A percentile compares a stretch with the other conserved stretches of the same genome.
These are phyloP conservation scores for Zaprionus capensis DNA, from an alignment of 1,140 invertebrate species.

Conservation along the genomic window DNA sequence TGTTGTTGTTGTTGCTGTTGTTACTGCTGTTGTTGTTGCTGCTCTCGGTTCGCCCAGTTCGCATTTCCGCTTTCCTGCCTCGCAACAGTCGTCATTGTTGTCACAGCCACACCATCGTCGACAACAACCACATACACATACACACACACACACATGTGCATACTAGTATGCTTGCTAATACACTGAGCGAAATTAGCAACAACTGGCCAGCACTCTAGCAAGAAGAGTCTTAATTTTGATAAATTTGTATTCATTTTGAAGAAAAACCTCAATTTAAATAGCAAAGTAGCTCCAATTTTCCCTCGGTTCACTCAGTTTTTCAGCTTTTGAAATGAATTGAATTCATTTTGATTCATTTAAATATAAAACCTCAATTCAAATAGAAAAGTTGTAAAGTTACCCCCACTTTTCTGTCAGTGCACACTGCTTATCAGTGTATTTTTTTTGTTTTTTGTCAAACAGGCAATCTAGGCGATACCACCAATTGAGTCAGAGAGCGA, in stretches of 20 bases:
- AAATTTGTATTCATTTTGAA: too few relatives aligned
- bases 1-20: constrained; percentile 27
- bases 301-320: not conserved
- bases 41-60: constrained; percentile 56
- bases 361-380: too few relatives aligned
- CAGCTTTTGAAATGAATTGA: too few relatives aligned
- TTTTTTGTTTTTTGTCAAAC: constrained; percentile 32
- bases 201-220: too few relatives aligned
- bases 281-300: too few relatives aligned
- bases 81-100: constrained; percentile 72
- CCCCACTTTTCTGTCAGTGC: constrained; percentile 23
- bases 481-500: constrained; percentile 56
- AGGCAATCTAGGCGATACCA: constrained; percentile 60
- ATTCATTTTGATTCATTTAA: too few relatives aligned
- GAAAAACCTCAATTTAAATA: too few relatives aligned
- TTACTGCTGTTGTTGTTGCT: constrained; percentile 16
- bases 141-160: constrained; percentile 13
- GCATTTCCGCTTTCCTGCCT: constrained; percentile 75
- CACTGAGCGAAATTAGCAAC: constrained; percentile 18
- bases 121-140: constrained; percentile 51
- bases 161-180: not conserved
- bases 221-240: too few relatives aligned
- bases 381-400: not conserved
- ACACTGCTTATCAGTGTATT: constrained; percentile 56
- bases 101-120: constrained; percentile 72